Percentiles rank a stretch among this genome's conserved stretches.
These are phyloP conservation scores for Spilosoma lubricipeda DNA, from an alignment of 2,888 invertebrate species.

Conservation along the genomic window DNA sequence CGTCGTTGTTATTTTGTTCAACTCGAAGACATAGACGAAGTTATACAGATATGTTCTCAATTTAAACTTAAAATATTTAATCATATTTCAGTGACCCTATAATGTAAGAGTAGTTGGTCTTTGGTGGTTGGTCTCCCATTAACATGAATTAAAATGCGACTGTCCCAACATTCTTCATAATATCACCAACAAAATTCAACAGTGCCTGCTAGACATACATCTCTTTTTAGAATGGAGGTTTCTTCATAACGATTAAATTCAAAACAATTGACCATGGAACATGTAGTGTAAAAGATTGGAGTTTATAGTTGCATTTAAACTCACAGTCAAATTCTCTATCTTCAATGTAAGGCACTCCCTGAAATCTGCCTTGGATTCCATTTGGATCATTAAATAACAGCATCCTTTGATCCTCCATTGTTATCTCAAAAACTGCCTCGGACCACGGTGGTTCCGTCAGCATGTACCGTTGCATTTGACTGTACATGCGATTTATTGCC, in stretches of 20 bases:
- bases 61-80: not conserved
- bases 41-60: too few relatives aligned
- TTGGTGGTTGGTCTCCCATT: too few relatives aligned
- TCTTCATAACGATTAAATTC: too few relatives aligned
- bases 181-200: too few relatives aligned
- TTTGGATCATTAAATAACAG: conserved; percentile 7
- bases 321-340: conserved; percentile 1
- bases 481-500: conserved; percentile 4
- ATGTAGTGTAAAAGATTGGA: too few relatives aligned
- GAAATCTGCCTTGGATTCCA: conserved; percentile 9
- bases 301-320: not conserved
- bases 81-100: too few relatives aligned
- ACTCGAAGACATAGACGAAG: not conserved
- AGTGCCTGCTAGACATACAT: too few relatives aligned
- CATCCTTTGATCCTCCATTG: conserved; percentile 1
- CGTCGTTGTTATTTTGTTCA: not conserved
- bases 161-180: too few relatives aligned
- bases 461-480: not conserved
- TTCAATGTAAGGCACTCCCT: conserved; percentile 7
- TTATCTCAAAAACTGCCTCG: not conserved
- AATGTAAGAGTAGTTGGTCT: too few relatives aligned
- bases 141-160: too few relatives aligned
- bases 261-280: too few relatives aligned
- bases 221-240: too few relatives aligned
- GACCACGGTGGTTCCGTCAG: not conserved